Conservation (phyloP, 2,113 vertebrate genomes). For the Amblyornis subalaris region DNA sequence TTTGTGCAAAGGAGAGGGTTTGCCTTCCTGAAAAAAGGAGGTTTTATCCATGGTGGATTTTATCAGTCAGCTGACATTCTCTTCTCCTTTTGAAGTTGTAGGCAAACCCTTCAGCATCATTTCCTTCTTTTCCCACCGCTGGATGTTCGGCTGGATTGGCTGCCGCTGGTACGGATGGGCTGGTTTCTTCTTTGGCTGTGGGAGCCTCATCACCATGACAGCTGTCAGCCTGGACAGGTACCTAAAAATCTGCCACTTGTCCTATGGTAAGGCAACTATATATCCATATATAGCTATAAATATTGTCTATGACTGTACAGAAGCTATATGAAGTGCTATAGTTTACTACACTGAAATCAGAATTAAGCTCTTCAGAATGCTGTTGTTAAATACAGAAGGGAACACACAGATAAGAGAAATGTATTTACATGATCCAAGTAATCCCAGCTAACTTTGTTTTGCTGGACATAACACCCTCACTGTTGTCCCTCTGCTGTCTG, state of each 20-base stretch:
- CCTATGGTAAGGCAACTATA: conserved; percentile 78
- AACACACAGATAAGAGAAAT: not conserved
- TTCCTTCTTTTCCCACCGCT: conserved; percentile 90
- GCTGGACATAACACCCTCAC: not conserved
- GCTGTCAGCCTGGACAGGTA: conserved; percentile 92
- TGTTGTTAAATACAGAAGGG: not conserved
- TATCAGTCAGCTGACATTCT: not conserved
- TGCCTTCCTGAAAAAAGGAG: not conserved
- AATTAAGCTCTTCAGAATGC: not conserved
- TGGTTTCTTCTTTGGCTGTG: conserved; percentile 94
- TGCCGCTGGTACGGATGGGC: conserved; percentile 92
- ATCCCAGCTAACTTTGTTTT: not conserved
- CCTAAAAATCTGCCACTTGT: conserved; percentile 91
- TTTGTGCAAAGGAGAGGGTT: not conserved
- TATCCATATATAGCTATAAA: not conserved
- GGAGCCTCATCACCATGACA: conserved; percentile 93
- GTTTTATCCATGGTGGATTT: not conserved
- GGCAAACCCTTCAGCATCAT: conserved; percentile 92
- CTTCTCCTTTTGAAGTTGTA: conserved; percentile 72
- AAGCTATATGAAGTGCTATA: not conserved
- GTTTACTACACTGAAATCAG: not conserved
- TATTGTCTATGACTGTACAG: not conserved
- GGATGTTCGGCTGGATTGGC: conserved; percentile 91
- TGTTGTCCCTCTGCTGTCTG: not conserved
- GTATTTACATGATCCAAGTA: not conserved